These are phyloP conservation scores for Albula glossodonta DNA, from an alignment of 2,113 vertebrate species.

Conservation along the genomic window DNA sequence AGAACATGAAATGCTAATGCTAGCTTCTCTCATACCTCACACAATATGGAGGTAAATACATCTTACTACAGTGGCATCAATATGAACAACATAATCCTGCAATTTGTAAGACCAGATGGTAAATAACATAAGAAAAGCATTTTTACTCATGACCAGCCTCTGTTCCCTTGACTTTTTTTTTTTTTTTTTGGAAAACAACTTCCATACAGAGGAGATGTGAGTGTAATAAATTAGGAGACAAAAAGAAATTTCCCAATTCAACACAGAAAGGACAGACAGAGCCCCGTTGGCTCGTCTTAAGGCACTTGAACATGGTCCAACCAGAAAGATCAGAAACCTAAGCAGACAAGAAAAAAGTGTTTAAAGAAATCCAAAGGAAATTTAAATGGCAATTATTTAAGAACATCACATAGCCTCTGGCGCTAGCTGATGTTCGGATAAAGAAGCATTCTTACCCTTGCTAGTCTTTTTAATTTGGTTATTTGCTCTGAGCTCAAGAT, in stretches of 20 bases:
- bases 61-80: neutral
- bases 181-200: slow-evolving; percentile 1
- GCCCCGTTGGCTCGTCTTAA: slow-evolving; percentile 46
- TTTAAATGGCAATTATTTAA: slow-evolving; percentile 53
- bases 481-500: slow-evolving; percentile 44
- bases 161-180: slow-evolving; percentile 17
- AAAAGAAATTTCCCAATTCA: slow-evolving; percentile 37
- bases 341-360: slow-evolving; percentile 42
- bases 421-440: neutral
- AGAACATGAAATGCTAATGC: neutral
- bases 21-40: neutral
- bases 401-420: slow-evolving; percentile 21
- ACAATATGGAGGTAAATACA: neutral
- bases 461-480: slow-evolving; percentile 42
- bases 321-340: slow-evolving; percentile 50
- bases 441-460: slow-evolving; percentile 22
- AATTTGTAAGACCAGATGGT: slow-evolving; percentile 11
- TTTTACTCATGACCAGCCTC: neutral
- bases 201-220: neutral
- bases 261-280: neutral
- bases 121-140: neutral
- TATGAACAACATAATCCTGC: slow-evolving; percentile 1
- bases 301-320: slow-evolving; percentile 69
- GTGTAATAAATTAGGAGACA: slow-evolving; percentile 18
- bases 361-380: slow-evolving; percentile 53